Evolutionary conservation across 2,888 invertebrate species (phyloP).

Genomic region (Oscheius sp.): DNA sequence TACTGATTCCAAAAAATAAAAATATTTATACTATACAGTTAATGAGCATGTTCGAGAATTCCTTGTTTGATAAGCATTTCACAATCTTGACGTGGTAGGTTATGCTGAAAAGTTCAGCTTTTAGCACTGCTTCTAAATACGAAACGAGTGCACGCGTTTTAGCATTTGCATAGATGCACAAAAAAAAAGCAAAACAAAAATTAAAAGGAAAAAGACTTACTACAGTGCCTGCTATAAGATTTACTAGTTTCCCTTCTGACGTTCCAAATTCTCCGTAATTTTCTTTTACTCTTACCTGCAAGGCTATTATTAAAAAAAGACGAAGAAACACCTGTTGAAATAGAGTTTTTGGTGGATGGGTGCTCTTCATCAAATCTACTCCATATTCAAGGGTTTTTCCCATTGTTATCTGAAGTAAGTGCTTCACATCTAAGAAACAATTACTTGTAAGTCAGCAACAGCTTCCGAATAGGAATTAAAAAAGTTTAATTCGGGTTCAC

Average conservation of each 20-base stretch:
- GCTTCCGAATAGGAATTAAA: slow-evolving; percentile 84
- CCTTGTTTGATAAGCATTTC: slow-evolving; percentile 69
- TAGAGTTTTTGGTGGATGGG: slow-evolving; percentile 80
- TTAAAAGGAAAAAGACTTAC: slow-evolving; percentile 63
- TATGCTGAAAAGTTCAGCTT: slow-evolving; percentile 56
- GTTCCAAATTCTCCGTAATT: slow-evolving; percentile 95
- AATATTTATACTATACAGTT: not conserved
- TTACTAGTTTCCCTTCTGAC: slow-evolving; percentile 89
- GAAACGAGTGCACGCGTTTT: not conserved
- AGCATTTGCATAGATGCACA: slow-evolving; percentile 6
- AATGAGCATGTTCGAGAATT: slow-evolving; percentile 55
- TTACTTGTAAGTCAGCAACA: slow-evolving; percentile 47
- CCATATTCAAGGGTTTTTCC: slow-evolving; percentile 7
- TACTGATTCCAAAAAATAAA: not conserved
- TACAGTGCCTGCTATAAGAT: slow-evolving; percentile 89
- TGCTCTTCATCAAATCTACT: slow-evolving; percentile 52
- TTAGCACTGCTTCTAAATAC: no score
- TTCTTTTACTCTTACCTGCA: slow-evolving; percentile 85
- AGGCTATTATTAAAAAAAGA: not conserved
- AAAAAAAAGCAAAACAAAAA: not conserved
- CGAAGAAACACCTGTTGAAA: slow-evolving; percentile 50
- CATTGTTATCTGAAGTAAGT: slow-evolving; percentile 1
- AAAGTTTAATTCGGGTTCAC: slow-evolving; percentile 79
- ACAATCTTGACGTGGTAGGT: slow-evolving; percentile 64
- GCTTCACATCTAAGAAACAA: not conserved